Conservation (phyloP, 2,888 invertebrate species). For the Microctonus brassicae region DNA sequence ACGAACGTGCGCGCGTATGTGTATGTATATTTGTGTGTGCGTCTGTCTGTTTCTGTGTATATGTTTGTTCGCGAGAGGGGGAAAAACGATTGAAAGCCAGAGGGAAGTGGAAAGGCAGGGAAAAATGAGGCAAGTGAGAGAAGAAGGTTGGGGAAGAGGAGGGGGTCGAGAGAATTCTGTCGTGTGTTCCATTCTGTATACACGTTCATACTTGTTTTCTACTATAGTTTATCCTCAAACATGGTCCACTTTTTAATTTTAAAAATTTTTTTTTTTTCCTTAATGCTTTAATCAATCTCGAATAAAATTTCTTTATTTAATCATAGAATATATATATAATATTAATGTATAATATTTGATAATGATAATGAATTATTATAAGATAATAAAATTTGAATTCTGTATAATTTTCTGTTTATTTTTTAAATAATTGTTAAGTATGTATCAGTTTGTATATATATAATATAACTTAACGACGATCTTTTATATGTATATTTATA, state of each 20-base stretch:
- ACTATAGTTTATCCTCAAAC: background rate
- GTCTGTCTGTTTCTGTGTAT: too few species aligned
- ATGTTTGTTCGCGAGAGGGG: background rate
- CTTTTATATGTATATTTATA: slow-evolving; percentile 7
- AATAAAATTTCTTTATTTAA: too few species aligned
- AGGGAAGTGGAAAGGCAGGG: slow-evolving; percentile 4
- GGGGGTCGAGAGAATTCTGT: slow-evolving; percentile 38
- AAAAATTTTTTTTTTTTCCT: too few species aligned
- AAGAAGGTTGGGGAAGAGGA: slow-evolving; percentile 39
- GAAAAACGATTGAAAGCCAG: background rate
- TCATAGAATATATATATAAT: too few species aligned
- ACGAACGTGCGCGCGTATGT: slow-evolving; percentile 4
- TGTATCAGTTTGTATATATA: background rate
- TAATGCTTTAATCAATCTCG: too few species aligned
- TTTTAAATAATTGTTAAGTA: background rate
- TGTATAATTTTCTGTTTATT: background rate
- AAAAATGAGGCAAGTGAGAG: slow-evolving; percentile 15
- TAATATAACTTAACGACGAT: background rate
- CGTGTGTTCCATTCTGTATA: slow-evolving; percentile 2
- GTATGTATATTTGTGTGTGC: background rate
- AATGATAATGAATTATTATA: background rate
- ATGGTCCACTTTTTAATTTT: background rate
- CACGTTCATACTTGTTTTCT: slow-evolving; percentile 1
- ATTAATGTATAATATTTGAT: background rate
- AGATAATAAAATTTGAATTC: background rate